These are phyloP conservation scores for Hartigia nigra DNA, from an alignment of 2,888 invertebrate genomes.

Conservation along the genomic window DNA sequence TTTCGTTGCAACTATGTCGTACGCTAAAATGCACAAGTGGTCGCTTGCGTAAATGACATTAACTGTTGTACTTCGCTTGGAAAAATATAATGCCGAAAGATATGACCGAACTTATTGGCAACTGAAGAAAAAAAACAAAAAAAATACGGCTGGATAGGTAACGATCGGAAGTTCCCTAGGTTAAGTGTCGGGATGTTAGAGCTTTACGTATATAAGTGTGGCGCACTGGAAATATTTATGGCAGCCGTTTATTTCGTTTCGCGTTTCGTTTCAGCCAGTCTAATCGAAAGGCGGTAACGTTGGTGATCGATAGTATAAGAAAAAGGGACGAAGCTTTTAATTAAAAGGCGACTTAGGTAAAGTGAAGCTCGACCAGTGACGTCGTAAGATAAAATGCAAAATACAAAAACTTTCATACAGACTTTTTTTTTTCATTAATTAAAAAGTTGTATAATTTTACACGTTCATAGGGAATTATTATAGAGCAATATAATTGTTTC, in stretches of 20 bases:
- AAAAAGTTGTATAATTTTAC: background rate
- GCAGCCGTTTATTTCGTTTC: background rate
- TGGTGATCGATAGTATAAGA: background rate
- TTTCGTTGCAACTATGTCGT: background rate
- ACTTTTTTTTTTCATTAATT: background rate
- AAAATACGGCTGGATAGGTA: background rate
- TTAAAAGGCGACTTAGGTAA: background rate
- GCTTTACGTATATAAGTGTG: background rate
- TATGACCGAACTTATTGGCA: background rate
- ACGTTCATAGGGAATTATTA: background rate
- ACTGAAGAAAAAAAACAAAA: background rate
- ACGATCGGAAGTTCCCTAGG: background rate
- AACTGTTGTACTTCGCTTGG: background rate
- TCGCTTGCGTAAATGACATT: background rate
- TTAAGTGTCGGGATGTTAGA: background rate
- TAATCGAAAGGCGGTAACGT: background rate
- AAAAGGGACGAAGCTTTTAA: background rate
- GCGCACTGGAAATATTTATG: background rate
- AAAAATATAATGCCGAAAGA: constrained; percentile 14
- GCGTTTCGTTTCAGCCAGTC: background rate
- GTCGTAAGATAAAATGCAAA: background rate
- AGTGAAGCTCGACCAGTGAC: background rate
- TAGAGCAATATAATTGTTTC: background rate
- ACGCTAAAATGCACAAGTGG: background rate
- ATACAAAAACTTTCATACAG: too few relatives aligned